These are phyloP conservation scores for Periphyllus acericola DNA, from an alignment of 2,888 invertebrate genomes.

Conservation along the genomic window DNA sequence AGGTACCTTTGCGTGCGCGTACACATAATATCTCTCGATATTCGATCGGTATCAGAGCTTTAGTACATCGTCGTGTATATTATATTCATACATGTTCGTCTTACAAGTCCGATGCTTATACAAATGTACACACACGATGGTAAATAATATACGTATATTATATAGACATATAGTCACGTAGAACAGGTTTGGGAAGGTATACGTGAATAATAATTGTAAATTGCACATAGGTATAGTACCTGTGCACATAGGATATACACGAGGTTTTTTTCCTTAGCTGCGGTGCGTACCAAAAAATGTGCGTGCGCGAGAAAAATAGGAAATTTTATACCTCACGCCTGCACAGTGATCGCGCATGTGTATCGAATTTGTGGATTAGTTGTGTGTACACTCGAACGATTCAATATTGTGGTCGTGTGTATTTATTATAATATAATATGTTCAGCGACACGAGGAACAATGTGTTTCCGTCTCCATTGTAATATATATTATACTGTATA, in stretches of 20 bases:
- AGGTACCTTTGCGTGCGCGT: background rate
- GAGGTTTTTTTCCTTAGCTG: background rate
- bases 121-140: too few species aligned
- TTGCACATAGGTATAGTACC: too few species aligned
- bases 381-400: background rate
- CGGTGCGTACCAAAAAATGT: background rate
- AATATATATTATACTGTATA: background rate
- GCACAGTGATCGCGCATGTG: background rate
- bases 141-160: background rate
- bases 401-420: background rate
- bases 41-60: background rate
- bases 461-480: background rate
- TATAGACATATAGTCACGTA: background rate
- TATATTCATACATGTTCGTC: background rate
- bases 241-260: background rate
- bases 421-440: background rate
- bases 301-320: background rate
- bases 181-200: slow-evolving; percentile 8
- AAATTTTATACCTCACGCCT: background rate
- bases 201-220: background rate
- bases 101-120: background rate
- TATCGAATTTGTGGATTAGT: background rate
- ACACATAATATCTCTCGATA: background rate
- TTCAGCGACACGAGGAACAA: background rate
- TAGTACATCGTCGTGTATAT: background rate